Conservation (phyloP, 2,797 vertebrate genomes). For the Leucoraja ocellata region DNA sequence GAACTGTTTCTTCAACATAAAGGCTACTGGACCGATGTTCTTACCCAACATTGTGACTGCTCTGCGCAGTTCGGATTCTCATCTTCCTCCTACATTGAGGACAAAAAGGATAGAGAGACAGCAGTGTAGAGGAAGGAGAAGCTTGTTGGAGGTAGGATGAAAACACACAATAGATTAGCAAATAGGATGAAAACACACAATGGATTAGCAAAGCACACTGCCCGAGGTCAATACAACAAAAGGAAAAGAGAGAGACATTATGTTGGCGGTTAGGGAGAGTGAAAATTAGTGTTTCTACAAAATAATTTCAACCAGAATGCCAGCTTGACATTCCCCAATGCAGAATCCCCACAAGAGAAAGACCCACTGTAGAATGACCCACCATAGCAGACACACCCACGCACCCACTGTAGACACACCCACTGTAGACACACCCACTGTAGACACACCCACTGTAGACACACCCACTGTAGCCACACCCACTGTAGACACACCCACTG, state of each 20-base stretch:
- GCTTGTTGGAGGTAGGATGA: neutral
- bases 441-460: too few species aligned
- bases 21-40: neutral
- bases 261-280: neutral
- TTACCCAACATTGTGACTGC: constrained; percentile 19
- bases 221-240: neutral
- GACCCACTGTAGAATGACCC: neutral
- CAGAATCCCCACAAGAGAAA: neutral
- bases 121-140: neutral
- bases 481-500: too few species aligned
- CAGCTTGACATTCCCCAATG: neutral
- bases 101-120: neutral
- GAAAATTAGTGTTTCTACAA: neutral
- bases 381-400: too few species aligned
- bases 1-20: neutral
- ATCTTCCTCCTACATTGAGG: constrained; percentile 9
- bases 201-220: neutral
- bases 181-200: neutral
- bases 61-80: neutral
- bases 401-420: too few species aligned
- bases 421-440: too few species aligned
- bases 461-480: too few species aligned
- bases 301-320: neutral
- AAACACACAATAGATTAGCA: neutral
- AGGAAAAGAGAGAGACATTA: neutral